Base-by-base conservation (phyloP, 2,113 vertebrate species). In the Elachura formosa region DNA sequence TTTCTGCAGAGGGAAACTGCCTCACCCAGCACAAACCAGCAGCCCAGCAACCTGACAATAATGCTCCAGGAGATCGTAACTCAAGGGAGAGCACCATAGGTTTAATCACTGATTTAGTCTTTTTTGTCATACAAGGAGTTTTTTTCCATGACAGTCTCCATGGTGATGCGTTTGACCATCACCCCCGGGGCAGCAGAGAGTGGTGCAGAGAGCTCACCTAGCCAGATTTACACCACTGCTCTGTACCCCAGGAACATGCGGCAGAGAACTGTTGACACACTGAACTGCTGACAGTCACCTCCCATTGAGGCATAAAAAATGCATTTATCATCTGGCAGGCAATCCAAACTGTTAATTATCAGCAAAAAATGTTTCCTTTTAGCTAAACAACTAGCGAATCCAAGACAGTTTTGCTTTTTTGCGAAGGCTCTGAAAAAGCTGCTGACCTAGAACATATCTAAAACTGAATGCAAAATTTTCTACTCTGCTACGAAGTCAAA, bases 21-120 rank as follows among this genome's bases (percentile, higher is more conserved):
- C 15, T 51, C 45, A 62, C 45, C 1, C 4, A 90, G 58, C 84
- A 9, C n/a, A 86, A 64, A 55, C 91, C 63, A 79, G 63, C 49
- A 83, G 72, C 55, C 91, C 66, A 79, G 63, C 51, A 81, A 78
- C 69, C 22, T 55, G 40, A 72, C 18, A 7, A 21, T 40, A 64
- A 66, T 25, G 26, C 36, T 96, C 81, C 87, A 72, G 49, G 79
- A 90, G 51, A 90, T 54, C 2, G 1, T 55, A 63, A 62, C 71
- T 92, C 55, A 56, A 72, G 58, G 43, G 8, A 52, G 51, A 7
- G 4, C 31, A 41, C 66, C 34, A 2, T 20, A 51, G 29, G 20
- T 76, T 91, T 91, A 87, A 89, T 91, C 89, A 62, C 29, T 31
- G 41, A 94, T 90, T 94, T 96, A 96, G 94, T 90, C 77, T 62